Percentiles rank a stretch among this genome's conserved stretches.
Evolutionary conservation across 2,113 vertebrate species (phyloP).

Genomic region (Urocolius indicus): DNA sequence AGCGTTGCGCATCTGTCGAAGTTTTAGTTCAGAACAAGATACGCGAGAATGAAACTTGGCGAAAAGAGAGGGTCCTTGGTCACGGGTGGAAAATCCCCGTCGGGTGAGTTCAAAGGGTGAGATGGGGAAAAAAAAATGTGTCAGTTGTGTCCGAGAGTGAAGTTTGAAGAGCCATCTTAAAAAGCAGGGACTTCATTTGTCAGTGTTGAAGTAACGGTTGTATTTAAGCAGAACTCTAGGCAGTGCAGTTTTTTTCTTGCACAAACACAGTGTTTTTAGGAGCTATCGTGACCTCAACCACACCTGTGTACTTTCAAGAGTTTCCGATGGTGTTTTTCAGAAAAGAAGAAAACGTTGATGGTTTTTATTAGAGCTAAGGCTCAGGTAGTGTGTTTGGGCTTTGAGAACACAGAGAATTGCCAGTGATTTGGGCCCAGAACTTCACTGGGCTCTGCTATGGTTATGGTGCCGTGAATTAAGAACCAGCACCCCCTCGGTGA

Average conservation of each 20-base stretch:
- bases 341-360: accelerated
- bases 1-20: neutral
- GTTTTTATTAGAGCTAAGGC: neutral
- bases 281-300: accelerated
- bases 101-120: neutral
- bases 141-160: neutral
- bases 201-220: neutral
- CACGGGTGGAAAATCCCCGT: neutral
- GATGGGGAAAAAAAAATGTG: neutral
- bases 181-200: neutral
- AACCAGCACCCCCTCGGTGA: accelerated
- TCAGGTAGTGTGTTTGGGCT: neutral
- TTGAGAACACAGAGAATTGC: neutral
- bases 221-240: neutral
- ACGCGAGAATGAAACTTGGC: neutral
- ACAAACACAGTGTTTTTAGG: neutral
- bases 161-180: neutral
- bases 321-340: neutral
- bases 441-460: accelerated
- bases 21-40: neutral
- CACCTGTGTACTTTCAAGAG: neutral
- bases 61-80: too few relatives aligned
- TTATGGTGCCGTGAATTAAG: accelerated
- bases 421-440: neutral
- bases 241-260: neutral